phyloP scores from a whole-genome alignment of 2,113 vertebrate genomes.

The Vombatus ursinus region DNA sequence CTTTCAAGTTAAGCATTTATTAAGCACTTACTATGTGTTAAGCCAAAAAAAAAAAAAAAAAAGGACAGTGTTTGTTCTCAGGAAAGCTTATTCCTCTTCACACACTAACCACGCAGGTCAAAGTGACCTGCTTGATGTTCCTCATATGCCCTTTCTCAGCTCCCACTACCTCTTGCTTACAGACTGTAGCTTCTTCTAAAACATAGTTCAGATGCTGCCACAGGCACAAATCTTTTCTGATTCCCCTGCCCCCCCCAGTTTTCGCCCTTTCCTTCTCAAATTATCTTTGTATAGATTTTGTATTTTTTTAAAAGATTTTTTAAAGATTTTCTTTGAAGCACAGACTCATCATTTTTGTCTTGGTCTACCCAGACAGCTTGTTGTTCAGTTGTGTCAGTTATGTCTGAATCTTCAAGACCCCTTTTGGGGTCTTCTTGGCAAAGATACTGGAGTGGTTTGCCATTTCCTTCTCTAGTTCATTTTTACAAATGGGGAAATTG shows the following conservation, averaged over 20 bases:
- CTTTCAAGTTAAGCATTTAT: neutral
- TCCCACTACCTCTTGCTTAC: neutral
- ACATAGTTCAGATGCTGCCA: neutral
- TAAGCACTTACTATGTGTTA: neutral
- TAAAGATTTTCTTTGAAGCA: neutral
- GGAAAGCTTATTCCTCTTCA: neutral
- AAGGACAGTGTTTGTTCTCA: neutral
- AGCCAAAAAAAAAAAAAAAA: neutral
- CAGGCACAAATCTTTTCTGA: neutral
- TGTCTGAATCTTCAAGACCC: too few relatives aligned
- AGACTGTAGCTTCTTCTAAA: neutral
- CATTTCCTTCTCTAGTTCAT: too few relatives aligned
- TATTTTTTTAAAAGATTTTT: too few relatives aligned
- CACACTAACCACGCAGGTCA: neutral
- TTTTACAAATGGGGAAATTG: too few relatives aligned
- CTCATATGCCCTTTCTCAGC: neutral
- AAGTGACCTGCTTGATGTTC: neutral
- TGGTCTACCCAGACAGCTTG: neutral
- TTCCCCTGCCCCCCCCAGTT: neutral
- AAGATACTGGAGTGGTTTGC: too few relatives aligned
- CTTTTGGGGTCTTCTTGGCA: too few relatives aligned
- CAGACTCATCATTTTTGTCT: neutral
- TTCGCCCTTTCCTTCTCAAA: neutral
- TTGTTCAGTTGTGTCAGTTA: too few relatives aligned
- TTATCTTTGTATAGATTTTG: neutral